Conservation (phyloP, 53 echinoderm and acorn worm genomes). For the Patiria pectinifera region DNA sequence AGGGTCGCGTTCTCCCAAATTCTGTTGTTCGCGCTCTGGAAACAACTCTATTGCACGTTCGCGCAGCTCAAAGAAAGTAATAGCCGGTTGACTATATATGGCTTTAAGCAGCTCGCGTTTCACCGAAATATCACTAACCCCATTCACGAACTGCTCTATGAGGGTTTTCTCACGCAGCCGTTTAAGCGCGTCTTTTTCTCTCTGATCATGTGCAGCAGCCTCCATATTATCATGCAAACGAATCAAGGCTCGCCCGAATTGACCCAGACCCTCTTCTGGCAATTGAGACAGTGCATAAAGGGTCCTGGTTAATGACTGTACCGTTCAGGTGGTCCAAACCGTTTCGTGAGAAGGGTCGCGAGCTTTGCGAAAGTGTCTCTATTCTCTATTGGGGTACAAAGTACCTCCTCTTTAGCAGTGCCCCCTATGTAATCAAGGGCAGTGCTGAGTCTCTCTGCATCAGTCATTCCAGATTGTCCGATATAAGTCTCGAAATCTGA, state of each 20-base stretch:
- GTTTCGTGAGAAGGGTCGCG: constrained; percentile 15
- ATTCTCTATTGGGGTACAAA: too few relatives aligned
- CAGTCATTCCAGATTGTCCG: too few relatives aligned
- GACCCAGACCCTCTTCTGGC: neutral
- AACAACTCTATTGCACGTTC: constrained; percentile 1
- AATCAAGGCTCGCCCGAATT: neutral
- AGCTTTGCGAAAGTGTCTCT: neutral
- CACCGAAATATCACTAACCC: constrained; percentile 63
- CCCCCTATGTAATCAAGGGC: constrained; percentile 10
- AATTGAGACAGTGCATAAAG: neutral
- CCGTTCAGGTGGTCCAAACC: neutral
- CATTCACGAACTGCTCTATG: constrained; percentile 51
- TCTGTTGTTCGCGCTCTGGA: neutral
- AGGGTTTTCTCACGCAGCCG: constrained; percentile 16
- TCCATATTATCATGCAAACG: constrained; percentile 20
- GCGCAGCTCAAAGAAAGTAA: constrained; percentile 23
- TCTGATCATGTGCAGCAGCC: neutral
- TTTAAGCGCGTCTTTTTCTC: constrained; percentile 14
- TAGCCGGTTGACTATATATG: neutral
- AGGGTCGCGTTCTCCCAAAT: neutral
- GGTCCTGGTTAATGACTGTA: constrained; percentile 7
- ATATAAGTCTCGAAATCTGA: neutral
- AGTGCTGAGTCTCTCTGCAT: neutral
- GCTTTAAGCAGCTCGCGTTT: constrained; percentile 55
- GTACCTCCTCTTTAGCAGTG: constrained; percentile 1